Evolutionary conservation across 2,888 invertebrate genomes (phyloP).

Genomic region (Aspidiotus destructor): DNA sequence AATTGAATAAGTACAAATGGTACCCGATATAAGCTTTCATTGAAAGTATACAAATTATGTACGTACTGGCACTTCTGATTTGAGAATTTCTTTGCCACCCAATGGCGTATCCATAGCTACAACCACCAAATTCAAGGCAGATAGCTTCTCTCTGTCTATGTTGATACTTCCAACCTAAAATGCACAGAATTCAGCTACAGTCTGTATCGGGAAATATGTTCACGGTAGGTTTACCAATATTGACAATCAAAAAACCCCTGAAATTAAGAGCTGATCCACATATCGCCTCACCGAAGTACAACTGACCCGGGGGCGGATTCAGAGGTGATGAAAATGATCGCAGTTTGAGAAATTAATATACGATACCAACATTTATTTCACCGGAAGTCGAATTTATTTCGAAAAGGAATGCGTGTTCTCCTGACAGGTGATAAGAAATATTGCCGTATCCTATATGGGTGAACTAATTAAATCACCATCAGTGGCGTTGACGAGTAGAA

Average conservation of each 20-base stretch:
- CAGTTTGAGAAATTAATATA: not conserved
- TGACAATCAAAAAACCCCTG: too few species aligned
- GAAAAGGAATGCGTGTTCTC: constrained; percentile 64
- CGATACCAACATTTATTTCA: constrained; percentile 47
- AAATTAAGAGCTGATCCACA: too few species aligned
- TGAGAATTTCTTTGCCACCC: constrained; percentile 58
- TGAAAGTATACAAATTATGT: not conserved
- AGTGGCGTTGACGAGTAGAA: constrained; percentile 58
- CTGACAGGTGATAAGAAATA: constrained; percentile 59
- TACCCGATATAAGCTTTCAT: too few species aligned
- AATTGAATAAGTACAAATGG: not conserved
- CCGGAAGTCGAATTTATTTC: constrained; percentile 60
- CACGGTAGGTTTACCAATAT: too few species aligned
- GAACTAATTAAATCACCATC: constrained; percentile 59
- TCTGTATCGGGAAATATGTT: too few species aligned
- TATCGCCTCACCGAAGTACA: too few species aligned
- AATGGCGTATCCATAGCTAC: constrained; percentile 65
- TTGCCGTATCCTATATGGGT: constrained; percentile 55
- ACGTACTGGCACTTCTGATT: constrained; percentile 46
- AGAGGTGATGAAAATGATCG: too few species aligned
- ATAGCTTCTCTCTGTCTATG: constrained; percentile 42
- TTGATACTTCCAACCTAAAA: constrained; percentile 37
- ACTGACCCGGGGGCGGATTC: too few species aligned
- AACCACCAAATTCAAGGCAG: constrained; percentile 57
- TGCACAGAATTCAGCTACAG: too few species aligned